Conservation (phyloP, 2,888 invertebrate genomes). For the Lepetodrilus schrolli region DNA sequence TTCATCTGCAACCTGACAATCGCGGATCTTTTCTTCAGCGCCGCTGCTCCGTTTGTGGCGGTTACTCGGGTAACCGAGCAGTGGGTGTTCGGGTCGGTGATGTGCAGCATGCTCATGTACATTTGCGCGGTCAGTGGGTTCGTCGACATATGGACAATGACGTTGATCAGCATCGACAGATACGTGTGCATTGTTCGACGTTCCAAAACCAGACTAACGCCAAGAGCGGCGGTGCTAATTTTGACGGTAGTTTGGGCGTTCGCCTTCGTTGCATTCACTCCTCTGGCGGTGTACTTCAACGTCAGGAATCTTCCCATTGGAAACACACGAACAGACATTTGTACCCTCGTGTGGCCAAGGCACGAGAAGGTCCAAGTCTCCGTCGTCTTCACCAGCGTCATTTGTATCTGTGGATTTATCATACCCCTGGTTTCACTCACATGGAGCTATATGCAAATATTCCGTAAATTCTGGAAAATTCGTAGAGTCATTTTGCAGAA, state of each 20-base stretch:
- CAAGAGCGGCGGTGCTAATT: slow-evolving; percentile 41
- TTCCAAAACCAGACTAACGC: slow-evolving; percentile 40
- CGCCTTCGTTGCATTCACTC: slow-evolving; percentile 42
- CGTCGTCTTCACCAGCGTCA: slow-evolving; percentile 40
- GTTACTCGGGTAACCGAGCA: slow-evolving; percentile 53
- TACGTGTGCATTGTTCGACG: slow-evolving; percentile 52
- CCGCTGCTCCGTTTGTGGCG: slow-evolving; percentile 57
- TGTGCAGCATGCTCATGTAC: slow-evolving; percentile 56
- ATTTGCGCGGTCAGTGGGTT: slow-evolving; percentile 52
- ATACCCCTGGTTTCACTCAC: slow-evolving; percentile 49
- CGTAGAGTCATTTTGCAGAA: slow-evolving; percentile 16
- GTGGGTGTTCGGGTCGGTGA: slow-evolving; percentile 58
- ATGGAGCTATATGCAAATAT: slow-evolving; percentile 53
- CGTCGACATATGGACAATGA: slow-evolving; percentile 65
- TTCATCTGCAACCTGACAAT: slow-evolving; percentile 62
- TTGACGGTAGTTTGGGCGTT: slow-evolving; percentile 50
- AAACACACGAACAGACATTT: slow-evolving; percentile 44
- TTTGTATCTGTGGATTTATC: slow-evolving; percentile 45
- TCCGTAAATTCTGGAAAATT: slow-evolving; percentile 40
- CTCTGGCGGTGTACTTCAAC: slow-evolving; percentile 55
- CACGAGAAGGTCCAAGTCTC: slow-evolving; percentile 37
- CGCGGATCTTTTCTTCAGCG: slow-evolving; percentile 56
- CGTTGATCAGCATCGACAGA: slow-evolving; percentile 60
- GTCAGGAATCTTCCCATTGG: slow-evolving; percentile 44
- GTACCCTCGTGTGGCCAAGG: slow-evolving; percentile 60